phyloP scores from a whole-genome alignment of 2,888 invertebrate species.

The Philhelius pedissequus region DNA sequence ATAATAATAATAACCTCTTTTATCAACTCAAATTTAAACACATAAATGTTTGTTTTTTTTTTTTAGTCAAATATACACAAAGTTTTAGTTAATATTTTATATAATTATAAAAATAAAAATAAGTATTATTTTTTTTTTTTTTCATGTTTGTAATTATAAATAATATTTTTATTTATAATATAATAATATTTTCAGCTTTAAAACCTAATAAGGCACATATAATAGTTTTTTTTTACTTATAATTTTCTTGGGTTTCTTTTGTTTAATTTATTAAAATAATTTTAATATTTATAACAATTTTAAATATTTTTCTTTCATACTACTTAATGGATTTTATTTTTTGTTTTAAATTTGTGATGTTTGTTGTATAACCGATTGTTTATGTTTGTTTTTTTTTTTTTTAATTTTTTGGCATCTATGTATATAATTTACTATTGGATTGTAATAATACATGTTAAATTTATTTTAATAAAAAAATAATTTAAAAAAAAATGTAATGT shows the following conservation, averaged over 20 bases:
- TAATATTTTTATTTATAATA: slow-evolving; percentile 41
- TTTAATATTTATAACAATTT: not conserved
- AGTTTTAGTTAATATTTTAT: not conserved
- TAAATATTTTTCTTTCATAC: slow-evolving; percentile 13
- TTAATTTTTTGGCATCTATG: slow-evolving; percentile 34
- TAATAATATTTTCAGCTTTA: slow-evolving; percentile 48
- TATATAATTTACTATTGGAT: not conserved
- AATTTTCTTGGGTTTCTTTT: not conserved
- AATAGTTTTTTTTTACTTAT: slow-evolving; percentile 33
- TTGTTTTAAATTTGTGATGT: slow-evolving; percentile 55
- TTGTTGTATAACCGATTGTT: slow-evolving; percentile 37
- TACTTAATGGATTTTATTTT: slow-evolving; percentile 3
- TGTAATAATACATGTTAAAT: not conserved
- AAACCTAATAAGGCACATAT: slow-evolving; percentile 78
- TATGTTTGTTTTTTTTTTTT: not conserved
- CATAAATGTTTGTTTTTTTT: not conserved
- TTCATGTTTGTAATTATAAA: slow-evolving; percentile 29
- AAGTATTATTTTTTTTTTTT: not conserved
- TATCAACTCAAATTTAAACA: not conserved
- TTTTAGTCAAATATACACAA: not conserved
- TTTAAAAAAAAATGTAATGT: slow-evolving; percentile 24
- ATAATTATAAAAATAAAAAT: not conserved
- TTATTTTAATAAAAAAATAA: not conserved
- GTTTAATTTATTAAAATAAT: not conserved
- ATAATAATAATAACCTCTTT: slow-evolving; percentile 29